Base-by-base conservation (phyloP, 2,113 vertebrate genomes). In the Trachemys scripta region DNA sequence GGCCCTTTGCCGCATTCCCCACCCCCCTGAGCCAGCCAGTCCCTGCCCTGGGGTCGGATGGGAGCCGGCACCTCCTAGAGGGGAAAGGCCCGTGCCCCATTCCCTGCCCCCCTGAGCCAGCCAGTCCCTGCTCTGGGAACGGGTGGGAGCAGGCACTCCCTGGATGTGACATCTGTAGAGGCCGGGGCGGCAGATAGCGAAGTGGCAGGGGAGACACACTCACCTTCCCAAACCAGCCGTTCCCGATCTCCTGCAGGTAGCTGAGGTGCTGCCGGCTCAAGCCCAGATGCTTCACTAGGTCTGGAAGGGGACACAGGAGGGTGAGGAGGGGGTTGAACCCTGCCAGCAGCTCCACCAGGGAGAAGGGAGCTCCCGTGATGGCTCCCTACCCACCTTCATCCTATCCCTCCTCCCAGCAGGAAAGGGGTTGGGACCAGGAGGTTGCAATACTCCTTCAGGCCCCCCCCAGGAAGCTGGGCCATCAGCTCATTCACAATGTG, bases 221-320 rank as follows among this genome's bases (percentile, higher is more conserved):
- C 97, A 99, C 99, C 98, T 99, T 99, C 92, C 99, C 99, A 96
- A 99, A 99, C 99, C 99, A 99, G 94, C 99, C 99, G 89, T 98
- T 99, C 90, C 99, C 99, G 49, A 99, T 99, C 96, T 99, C 99
- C 93, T 99, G 99, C 75, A 99, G 98, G 96, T 99, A 99, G 97
- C 99, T 99, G 91, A 99, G 98, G 51, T 99, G 98, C 95, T 99
- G 99, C 69, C 99, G 98, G 97, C 99, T 99, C 82, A 99, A 99
- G 94, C 98, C 98, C 94, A 99, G 98, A 4, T 96, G 98, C 97
- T 95, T 98, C 97, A 88, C 98, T 97, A 96, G 92, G 82, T 99
- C 99, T 99, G 88, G 85, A 91, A 84, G 27, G 78, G 35, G 42
- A 24, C 47, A 29, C 29, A 45, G 29, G 31, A n/a, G 57, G 2